Evolutionary conservation across 2,797 vertebrate genomes (phyloP), one percentile per base, ranked within the genome.

Genomic region (Mastacembelus armatus): DNA sequence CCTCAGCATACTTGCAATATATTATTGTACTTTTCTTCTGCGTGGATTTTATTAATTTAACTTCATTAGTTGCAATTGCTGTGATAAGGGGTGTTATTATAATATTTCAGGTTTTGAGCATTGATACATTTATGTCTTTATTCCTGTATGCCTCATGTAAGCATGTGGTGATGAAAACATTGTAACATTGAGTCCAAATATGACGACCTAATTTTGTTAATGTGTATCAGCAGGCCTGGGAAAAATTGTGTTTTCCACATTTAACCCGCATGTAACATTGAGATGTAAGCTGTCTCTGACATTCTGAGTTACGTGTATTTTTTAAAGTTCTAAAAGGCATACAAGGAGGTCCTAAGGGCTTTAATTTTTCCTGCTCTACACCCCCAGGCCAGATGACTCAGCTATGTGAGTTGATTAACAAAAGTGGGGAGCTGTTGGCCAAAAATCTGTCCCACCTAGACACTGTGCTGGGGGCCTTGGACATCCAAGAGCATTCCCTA

Each of bases 371-470:
- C 6, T 67, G n/a, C 6, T 19, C 5, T 30, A 10, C 4, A 45
- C 7, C 15, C 57, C 35, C 88, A 99, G 98, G 98, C 89, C 98
- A 99, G 94, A 99, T 99, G 98, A 99, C 98, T 89, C 98, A 99
- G 91, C 95, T 99, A 64, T 99, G 98, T 76, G 98, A 99, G 90
- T 90, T 99, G 90, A 99, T 99, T 92, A 99, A 99, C 94, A 99
- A 99, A 93, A 99, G 98, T 4, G 98, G 98, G 75, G 98, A 99
- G 80, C 95, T 99, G 86, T 95, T 99, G 85, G 97, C 98, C 75
- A 99, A 99, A 93, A 99, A 99, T 61, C 91, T 99, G 79, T 99
- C 98, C 62, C 98, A 99, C 68, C 92, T 99, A 93, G 98, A 99
- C 91, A 99, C 98, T 5, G 98, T 99, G 82, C 95, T 99, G 1